phyloP scores from a whole-genome alignment of 2,797 vertebrate species.

The Mormyrops attenuatus region DNA sequence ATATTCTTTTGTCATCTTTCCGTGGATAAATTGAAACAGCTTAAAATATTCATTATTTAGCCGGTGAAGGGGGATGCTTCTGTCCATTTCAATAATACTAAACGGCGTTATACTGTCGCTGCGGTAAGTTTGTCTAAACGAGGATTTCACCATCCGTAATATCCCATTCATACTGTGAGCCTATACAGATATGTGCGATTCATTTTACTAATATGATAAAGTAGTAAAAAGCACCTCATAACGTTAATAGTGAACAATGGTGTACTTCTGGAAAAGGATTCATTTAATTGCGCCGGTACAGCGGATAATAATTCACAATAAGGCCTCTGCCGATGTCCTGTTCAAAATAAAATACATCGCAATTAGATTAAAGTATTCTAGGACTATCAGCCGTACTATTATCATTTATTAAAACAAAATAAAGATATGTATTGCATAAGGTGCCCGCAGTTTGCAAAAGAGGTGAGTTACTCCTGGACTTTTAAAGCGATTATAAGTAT shows the following conservation, averaged over 20 bases:
- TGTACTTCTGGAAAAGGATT: neutral
- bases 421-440: neutral
- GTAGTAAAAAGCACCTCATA: neutral
- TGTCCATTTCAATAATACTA: conserved; percentile 29
- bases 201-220: neutral
- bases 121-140: conserved; percentile 26
- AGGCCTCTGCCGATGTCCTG: neutral
- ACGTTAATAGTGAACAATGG: neutral
- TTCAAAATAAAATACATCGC: neutral
- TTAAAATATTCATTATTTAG: neutral
- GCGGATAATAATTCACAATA: neutral
- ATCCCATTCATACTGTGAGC: neutral
- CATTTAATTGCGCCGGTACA: conserved; percentile 12
- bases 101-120: conserved; percentile 27
- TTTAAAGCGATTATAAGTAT: neutral
- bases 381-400: neutral
- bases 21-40: neutral
- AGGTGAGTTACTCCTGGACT: neutral
- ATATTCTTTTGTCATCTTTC: neutral
- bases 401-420: neutral
- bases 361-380: neutral
- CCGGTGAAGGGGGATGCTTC: conserved; percentile 25
- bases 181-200: neutral
- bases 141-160: conserved; percentile 17
- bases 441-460: neutral